These are phyloP conservation scores for Amazona finschi DNA, from an alignment of 2,797 vertebrate species.

Conservation along the genomic window DNA sequence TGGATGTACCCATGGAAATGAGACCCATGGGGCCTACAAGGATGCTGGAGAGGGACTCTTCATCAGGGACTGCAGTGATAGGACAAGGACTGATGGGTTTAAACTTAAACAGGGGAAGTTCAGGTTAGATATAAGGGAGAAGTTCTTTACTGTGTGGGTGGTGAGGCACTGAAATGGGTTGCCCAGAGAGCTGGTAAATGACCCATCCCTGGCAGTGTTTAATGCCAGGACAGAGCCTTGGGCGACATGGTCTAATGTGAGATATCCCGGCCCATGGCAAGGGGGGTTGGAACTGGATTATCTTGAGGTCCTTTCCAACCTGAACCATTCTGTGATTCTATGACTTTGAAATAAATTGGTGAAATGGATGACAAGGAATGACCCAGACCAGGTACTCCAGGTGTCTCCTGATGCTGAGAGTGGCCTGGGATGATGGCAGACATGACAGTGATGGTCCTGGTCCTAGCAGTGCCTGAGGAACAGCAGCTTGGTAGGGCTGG, in stretches of 20 bases:
- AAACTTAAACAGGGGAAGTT: neutral
- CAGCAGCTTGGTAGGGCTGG: neutral
- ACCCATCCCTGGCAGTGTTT: neutral
- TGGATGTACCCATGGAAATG: neutral
- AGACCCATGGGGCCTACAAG: neutral
- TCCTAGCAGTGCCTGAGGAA: neutral
- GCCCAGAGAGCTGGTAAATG: neutral
- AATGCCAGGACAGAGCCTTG: neutral
- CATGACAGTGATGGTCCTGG: neutral
- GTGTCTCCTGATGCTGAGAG: neutral
- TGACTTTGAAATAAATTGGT: neutral
- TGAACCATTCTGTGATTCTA: neutral
- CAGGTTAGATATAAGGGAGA: neutral
- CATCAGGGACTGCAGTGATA: neutral
- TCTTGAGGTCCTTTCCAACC: neutral
- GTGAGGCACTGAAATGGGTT: neutral
- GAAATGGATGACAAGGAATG: neutral
- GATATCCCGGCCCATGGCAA: neutral
- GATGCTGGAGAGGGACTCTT: neutral
- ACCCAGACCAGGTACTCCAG: neutral
- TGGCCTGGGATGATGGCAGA: neutral
- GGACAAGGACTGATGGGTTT: neutral
- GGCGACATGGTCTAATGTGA: too few species aligned
- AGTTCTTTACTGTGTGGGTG: neutral
- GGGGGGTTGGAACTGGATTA: neutral